Percentiles rank a stretch among this genome's conserved stretches.
Evolutionary conservation across 2,113 vertebrate species (phyloP).

Genomic region (Chamaea fasciata): DNA sequence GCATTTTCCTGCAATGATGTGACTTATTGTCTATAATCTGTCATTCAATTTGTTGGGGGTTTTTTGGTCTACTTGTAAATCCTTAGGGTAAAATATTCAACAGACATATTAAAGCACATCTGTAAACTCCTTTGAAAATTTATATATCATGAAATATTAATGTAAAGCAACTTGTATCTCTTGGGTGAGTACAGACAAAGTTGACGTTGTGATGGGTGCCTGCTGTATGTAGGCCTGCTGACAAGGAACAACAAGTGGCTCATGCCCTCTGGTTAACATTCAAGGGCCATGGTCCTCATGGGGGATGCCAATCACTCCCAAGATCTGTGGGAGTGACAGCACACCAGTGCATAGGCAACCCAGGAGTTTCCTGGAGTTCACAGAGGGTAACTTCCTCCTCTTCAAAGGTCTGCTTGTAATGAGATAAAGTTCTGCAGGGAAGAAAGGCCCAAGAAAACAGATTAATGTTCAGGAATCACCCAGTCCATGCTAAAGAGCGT

Average conservation of each 20-base stretch:
- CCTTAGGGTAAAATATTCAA: neutral
- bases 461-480: neutral
- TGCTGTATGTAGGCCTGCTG: neutral
- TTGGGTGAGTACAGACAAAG: neutral
- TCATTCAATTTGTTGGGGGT: neutral
- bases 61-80: neutral
- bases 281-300: rapidly evolving
- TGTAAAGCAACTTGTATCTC: neutral
- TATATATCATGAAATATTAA: neutral
- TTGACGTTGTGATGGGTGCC: neutral
- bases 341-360: neutral
- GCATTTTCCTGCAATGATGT: neutral
- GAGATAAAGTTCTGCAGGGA: neutral
- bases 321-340: neutral
- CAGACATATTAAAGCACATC: neutral
- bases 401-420: neutral
- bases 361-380: neutral
- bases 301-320: rapidly evolving
- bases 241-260: neutral
- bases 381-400: neutral
- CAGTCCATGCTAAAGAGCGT: neutral
- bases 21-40: neutral
- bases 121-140: neutral
- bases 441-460: neutral
- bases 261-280: neutral